phyloP scores from a whole-genome alignment of 2,888 invertebrate species.

The Phorcus lineatus region DNA sequence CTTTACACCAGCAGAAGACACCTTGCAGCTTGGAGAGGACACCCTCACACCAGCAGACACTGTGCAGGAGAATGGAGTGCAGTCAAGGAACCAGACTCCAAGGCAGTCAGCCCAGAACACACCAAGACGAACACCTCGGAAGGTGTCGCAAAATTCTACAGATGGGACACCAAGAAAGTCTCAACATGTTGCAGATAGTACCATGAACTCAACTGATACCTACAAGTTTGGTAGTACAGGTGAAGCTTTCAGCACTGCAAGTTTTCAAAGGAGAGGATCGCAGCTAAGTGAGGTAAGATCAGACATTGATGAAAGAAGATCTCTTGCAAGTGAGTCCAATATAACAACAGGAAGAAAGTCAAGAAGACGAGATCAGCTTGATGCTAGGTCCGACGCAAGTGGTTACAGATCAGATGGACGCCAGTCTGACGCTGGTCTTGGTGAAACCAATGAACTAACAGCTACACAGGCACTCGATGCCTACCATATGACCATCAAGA shows the following conservation, averaged over 20 bases:
- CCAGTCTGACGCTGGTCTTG: conserved; percentile 17
- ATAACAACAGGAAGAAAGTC: background rate
- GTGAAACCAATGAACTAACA: conserved; percentile 45
- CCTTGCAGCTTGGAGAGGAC: background rate
- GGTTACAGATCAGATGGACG: background rate
- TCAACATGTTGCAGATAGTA: background rate
- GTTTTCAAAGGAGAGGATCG: conserved; percentile 13
- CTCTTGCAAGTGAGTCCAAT: background rate
- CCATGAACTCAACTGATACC: conserved; percentile 29
- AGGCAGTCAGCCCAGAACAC: too few species aligned
- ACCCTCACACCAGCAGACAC: background rate
- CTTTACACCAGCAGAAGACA: background rate
- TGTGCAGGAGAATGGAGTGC: too few species aligned
- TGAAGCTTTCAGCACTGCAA: conserved; percentile 38
- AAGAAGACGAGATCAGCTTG: background rate
- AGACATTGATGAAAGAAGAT: background rate
- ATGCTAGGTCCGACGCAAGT: background rate
- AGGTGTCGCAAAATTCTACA: too few species aligned
- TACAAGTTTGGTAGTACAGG: conserved; percentile 38
- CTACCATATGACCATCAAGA: conserved; percentile 57
- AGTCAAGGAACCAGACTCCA: too few species aligned
- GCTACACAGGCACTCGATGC: conserved; percentile 56
- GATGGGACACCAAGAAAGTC: too few species aligned
- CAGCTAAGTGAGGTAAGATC: background rate
- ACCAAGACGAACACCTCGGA: too few species aligned